phyloP scores from a whole-genome alignment of 1,140 invertebrate genomes.

The Anastrepha obliqua region DNA sequence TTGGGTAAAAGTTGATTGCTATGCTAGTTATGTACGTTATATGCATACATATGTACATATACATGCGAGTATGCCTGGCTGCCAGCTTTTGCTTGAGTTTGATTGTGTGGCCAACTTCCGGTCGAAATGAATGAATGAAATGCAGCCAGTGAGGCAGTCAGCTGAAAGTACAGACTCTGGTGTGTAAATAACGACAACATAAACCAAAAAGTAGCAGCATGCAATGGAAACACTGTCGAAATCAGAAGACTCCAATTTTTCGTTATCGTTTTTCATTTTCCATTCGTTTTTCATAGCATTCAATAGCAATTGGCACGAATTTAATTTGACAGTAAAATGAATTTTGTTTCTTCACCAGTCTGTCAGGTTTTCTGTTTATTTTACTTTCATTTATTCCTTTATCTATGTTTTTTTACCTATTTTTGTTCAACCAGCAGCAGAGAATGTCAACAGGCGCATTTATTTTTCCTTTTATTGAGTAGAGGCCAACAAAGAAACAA shows the following conservation, averaged over 20 bases:
- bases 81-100: neutral
- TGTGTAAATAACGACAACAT: neutral
- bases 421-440: neutral
- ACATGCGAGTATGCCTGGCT: too few relatives aligned
- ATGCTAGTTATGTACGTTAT: too few relatives aligned
- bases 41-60: too few relatives aligned
- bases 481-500: neutral
- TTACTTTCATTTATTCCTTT: neutral
- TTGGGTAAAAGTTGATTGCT: too few relatives aligned
- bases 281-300: neutral
- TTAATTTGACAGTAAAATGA: constrained; percentile 35
- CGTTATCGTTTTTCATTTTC: constrained; percentile 35
- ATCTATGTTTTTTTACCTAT: neutral
- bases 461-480: neutral
- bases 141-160: constrained; percentile 37
- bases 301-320: constrained; percentile 38
- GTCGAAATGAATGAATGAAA: constrained; percentile 55
- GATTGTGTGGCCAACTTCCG: constrained; percentile 24
- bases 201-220: neutral
- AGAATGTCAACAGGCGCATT: neutral
- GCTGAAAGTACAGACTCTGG: neutral
- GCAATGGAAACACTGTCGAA: neutral
- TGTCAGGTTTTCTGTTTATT: neutral
- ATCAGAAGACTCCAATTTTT: constrained; percentile 1
- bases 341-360: constrained; percentile 39